These are phyloP conservation scores for Drosophila tanythrix DNA, from an alignment of 2,888 invertebrate species.

Conservation along the genomic window DNA sequence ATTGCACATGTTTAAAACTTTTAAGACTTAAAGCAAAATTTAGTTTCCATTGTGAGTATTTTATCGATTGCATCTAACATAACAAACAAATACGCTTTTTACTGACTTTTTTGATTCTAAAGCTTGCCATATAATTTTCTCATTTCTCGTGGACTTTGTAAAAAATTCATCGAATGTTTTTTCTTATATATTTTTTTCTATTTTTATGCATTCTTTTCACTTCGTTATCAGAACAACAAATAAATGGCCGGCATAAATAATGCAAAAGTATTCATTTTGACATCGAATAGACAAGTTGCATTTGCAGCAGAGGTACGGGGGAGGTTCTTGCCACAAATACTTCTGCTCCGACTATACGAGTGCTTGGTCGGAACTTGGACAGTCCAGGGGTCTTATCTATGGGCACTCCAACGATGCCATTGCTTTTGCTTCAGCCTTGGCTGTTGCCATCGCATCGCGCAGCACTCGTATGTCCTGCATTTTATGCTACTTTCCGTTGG, in stretches of 20 bases:
- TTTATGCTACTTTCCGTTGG: conserved; percentile 70
- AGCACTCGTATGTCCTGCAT: conserved; percentile 80
- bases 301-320: conserved; percentile 7
- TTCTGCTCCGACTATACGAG: conserved; percentile 19
- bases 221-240: conserved; percentile 74
- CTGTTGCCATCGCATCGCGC: conserved; percentile 31
- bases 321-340: conserved; percentile 31
- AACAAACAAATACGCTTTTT: neutral
- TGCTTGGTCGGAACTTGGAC: conserved; percentile 65
- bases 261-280: conserved; percentile 81
- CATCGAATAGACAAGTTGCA: conserved; percentile 80
- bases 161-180: conserved; percentile 27
- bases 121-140: conserved; percentile 7
- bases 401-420: conserved; percentile 15
- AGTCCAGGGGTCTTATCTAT: conserved; percentile 59
- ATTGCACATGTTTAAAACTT: neutral
- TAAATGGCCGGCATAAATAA: conserved; percentile 77
- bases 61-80: neutral
- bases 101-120: conserved; percentile 27
- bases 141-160: conserved; percentile 21
- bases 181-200: neutral
- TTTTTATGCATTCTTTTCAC: conserved; percentile 28
- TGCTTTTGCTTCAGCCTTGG: conserved; percentile 1
- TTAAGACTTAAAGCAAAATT: neutral
- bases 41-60: neutral